Conservation (phyloP, 2,888 invertebrate genomes). For the Tillus elongatus region DNA sequence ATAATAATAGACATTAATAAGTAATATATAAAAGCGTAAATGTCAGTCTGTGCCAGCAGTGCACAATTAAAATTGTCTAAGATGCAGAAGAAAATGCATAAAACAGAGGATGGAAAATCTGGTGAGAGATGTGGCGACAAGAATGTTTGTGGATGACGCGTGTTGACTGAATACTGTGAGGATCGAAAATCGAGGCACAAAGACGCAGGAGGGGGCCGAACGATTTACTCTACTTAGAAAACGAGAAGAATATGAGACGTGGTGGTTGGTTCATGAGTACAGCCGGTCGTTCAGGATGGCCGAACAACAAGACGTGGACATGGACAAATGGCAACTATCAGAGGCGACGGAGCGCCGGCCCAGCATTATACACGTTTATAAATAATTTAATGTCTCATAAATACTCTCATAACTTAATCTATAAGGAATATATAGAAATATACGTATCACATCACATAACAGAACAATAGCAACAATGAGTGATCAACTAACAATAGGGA, state of each 20-base stretch:
- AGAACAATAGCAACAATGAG: slow-evolving; percentile 44
- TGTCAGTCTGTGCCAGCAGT: slow-evolving; percentile 27
- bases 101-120: slow-evolving; percentile 7
- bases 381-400: slow-evolving; percentile 21
- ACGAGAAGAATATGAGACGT: neutral
- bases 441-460: slow-evolving; percentile 44
- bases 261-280: slow-evolving; percentile 9
- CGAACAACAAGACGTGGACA: slow-evolving; percentile 7
- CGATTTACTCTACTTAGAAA: no score
- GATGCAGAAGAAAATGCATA: slow-evolving; percentile 27
- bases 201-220: slow-evolving; percentile 34
- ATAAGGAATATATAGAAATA: slow-evolving; percentile 40
- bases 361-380: slow-evolving; percentile 22
- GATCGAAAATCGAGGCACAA: slow-evolving; percentile 35
- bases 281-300: slow-evolving; percentile 11
- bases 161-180: slow-evolving; percentile 33
- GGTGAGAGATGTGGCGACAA: slow-evolving; percentile 29
- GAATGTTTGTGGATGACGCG: slow-evolving; percentile 8
- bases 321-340: slow-evolving; percentile 23
- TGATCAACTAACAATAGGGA: slow-evolving; percentile 44
- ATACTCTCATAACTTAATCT: slow-evolving; percentile 41
- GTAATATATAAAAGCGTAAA: slow-evolving; percentile 32
- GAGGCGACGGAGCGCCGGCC: slow-evolving; percentile 22
- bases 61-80: slow-evolving; percentile 26
- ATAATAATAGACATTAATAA: slow-evolving; percentile 35